Evolutionary conservation across 2,113 vertebrate species (phyloP).

Genomic region (Paralichthys olivaceus): DNA sequence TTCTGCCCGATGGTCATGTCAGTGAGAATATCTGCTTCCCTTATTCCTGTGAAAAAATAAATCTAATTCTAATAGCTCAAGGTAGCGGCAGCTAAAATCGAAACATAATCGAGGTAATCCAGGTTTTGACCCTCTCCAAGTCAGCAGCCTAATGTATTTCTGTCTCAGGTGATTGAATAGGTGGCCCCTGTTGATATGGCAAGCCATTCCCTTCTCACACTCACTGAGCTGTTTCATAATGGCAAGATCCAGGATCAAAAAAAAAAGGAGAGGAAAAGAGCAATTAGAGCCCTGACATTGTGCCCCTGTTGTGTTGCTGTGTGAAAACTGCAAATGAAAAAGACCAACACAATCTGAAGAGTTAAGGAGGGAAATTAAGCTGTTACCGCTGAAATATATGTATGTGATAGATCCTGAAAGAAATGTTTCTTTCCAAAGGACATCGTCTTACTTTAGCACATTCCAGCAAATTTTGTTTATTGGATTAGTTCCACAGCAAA

Average conservation of each 20-base stretch:
- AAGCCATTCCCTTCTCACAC: not conserved
- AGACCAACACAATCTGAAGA: constrained; percentile 20
- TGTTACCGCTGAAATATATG: not conserved
- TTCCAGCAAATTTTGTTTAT: constrained; percentile 16
- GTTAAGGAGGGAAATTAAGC: constrained; percentile 23
- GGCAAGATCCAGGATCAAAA: constrained; percentile 31
- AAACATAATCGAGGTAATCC: constrained; percentile 67
- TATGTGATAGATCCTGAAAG: not conserved
- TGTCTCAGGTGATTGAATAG: constrained; percentile 67
- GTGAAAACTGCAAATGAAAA: constrained; percentile 6
- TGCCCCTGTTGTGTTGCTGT: not conserved
- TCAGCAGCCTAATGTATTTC: constrained; percentile 67
- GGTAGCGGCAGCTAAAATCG: constrained; percentile 55
- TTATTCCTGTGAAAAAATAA: constrained; percentile 8
- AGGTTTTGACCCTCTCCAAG: constrained; percentile 51
- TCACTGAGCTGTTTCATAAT: constrained; percentile 17
- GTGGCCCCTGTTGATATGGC: constrained; percentile 38
- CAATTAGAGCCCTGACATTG: constrained; percentile 1
- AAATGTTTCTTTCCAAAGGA: constrained; percentile 6
- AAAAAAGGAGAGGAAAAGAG: constrained; percentile 2
- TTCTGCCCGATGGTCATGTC: not conserved
- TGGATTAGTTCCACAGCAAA: not conserved
- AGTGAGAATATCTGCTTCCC: not conserved
- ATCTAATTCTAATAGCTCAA: constrained; percentile 48
- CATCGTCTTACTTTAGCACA: not conserved